These are phyloP conservation scores for Apodemia hepburni DNA, from an alignment of 2,888 invertebrate genomes.

Conservation along the genomic window DNA sequence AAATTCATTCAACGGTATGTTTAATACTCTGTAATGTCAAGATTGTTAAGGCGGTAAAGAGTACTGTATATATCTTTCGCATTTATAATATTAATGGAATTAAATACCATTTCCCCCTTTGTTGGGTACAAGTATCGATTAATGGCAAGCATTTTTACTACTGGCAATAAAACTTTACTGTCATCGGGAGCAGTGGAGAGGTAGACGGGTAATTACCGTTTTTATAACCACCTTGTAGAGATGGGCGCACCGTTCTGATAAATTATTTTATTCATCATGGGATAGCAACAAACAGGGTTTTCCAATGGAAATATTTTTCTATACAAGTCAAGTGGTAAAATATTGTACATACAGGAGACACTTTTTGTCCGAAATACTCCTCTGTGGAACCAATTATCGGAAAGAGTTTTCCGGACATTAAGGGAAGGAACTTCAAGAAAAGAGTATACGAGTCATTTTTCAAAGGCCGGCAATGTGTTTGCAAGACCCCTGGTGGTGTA, in stretches of 20 bases:
- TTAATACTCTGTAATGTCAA: too few relatives aligned
- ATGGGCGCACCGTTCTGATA: not conserved
- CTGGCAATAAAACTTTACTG: constrained; percentile 53
- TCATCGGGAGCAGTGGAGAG: constrained; percentile 47
- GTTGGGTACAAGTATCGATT: constrained; percentile 36
- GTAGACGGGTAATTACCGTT: constrained; percentile 48
- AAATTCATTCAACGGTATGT: too few relatives aligned
- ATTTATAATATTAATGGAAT: not conserved
- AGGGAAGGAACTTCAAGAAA: too few relatives aligned
- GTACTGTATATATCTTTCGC: not conserved
- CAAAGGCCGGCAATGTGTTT: too few relatives aligned
- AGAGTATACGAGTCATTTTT: too few relatives aligned
- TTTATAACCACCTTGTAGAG: constrained; percentile 44
- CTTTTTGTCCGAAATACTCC: too few relatives aligned
- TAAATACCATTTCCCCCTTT: not conserved
- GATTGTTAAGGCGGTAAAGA: not conserved
- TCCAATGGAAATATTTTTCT: not conserved
- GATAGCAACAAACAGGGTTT: not conserved
- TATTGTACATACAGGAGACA: too few relatives aligned
- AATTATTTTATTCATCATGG: not conserved
- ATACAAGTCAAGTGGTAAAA: too few relatives aligned
- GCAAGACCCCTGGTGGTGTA: too few relatives aligned
- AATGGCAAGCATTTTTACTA: constrained; percentile 37
- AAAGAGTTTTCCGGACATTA: too few relatives aligned
- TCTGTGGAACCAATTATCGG: too few relatives aligned